Conservation (phyloP, 92 coral and sea anemone genomes). For the Palythoa grandiflora region DNA sequence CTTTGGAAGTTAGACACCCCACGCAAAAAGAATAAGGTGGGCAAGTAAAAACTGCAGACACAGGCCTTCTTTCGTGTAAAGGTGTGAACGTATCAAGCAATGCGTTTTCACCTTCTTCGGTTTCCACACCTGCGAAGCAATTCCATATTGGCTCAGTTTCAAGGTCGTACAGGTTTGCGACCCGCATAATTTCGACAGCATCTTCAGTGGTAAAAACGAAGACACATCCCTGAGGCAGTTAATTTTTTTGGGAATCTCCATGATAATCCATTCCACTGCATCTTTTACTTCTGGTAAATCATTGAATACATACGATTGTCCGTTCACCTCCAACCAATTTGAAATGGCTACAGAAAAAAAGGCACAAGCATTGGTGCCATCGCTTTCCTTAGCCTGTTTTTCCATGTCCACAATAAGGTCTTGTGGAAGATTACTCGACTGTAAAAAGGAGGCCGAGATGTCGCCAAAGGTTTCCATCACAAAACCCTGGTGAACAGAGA, state of each 20-base stretch:
- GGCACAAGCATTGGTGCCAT: constrained; percentile 61
- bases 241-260: constrained; percentile 47
- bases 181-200: constrained; percentile 18
- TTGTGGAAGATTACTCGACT: neutral
- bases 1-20: neutral
- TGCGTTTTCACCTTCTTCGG: constrained; percentile 2
- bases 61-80: neutral
- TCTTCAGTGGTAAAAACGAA: constrained; percentile 49
- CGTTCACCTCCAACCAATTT: constrained; percentile 6
- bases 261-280: constrained; percentile 43
- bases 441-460: neutral
- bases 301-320: constrained; percentile 10
- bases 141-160: neutral
- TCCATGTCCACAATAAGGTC: constrained; percentile 23
- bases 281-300: constrained; percentile 16
- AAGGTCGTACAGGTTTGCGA: neutral
- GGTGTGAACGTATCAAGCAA: neutral
- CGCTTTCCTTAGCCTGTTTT: constrained; percentile 27
- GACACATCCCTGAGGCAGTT: constrained; percentile 45
- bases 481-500: neutral
- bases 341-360: constrained; percentile 35
- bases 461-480: neutral
- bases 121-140: neutral
- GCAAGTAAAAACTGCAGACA: constrained; percentile 49
- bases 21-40: constrained; percentile 32